phyloP scores from a whole-genome alignment of 2,797 vertebrate genomes.

The Sebastes hubbsi region DNA sequence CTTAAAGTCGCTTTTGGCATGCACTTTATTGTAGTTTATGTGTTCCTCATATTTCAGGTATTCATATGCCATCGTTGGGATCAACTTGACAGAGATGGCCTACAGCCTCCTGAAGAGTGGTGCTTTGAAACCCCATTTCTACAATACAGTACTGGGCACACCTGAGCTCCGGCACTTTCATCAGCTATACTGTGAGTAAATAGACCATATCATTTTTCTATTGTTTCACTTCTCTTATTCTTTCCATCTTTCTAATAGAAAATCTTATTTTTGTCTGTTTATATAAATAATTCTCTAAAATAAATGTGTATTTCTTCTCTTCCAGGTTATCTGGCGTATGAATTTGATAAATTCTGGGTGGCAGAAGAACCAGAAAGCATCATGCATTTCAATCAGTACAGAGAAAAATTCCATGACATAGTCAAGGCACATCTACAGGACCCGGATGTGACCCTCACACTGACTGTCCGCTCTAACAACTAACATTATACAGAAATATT shows the following conservation, averaged over 20 bases:
- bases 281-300: background rate
- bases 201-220: background rate
- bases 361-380: conserved; percentile 96
- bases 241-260: background rate
- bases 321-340: conserved; percentile 93
- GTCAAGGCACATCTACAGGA: conserved; percentile 88
- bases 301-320: background rate
- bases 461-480: conserved; percentile 61
- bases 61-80: conserved; percentile 98
- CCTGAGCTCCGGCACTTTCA: conserved; percentile 92
- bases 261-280: background rate
- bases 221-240: background rate
- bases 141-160: conserved; percentile 86
- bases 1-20: background rate
- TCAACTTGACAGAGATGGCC: conserved; percentile 98
- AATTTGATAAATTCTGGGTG: conserved; percentile 98
- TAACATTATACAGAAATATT: conserved; percentile 21
- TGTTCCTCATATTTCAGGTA: conserved; percentile 82
- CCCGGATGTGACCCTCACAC: conserved; percentile 79
- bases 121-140: conserved; percentile 91
- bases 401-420: conserved; percentile 94
- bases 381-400: conserved; percentile 97
- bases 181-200: conserved; percentile 94
- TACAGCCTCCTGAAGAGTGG: conserved; percentile 94
- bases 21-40: background rate